Evolutionary conservation across 37 sponge, comb jelly and placozoan species (phyloP).

Genomic region (Sycon ciliatum): DNA sequence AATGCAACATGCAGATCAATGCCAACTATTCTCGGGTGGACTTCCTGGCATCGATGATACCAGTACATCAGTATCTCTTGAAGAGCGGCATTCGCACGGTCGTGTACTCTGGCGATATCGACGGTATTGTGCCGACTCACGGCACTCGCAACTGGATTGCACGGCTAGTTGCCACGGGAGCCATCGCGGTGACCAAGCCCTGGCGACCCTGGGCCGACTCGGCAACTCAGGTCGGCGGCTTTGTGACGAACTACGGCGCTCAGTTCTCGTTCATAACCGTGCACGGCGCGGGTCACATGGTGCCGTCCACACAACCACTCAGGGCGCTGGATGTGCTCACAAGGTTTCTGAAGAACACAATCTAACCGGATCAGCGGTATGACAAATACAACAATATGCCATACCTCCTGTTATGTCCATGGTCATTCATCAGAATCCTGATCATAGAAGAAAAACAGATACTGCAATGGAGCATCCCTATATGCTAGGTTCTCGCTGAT

Average conservation of each 20-base stretch:
- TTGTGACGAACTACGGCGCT: constrained; percentile 56
- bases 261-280: constrained; percentile 59
- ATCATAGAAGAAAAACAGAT: no score
- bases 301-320: constrained; percentile 25
- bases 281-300: constrained; percentile 79
- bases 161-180: no score
- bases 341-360: no score
- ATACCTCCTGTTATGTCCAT: no score
- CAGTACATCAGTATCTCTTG: constrained; percentile 13
- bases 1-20: background rate
- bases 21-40: background rate
- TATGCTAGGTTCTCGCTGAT: no score
- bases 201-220: no score
- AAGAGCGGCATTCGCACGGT: background rate
- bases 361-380: no score
- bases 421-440: no score
- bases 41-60: constrained; percentile 13
- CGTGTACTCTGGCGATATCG: constrained; percentile 28
- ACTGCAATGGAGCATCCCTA: no score
- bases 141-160: background rate
- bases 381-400: no score
- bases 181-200: no score
- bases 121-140: constrained; percentile 18
- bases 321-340: constrained; percentile 22
- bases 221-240: constrained; percentile 59